These are phyloP conservation scores for Caenorhabditis doughertyi DNA, from an alignment of 2,888 invertebrate species.

Conservation along the genomic window DNA sequence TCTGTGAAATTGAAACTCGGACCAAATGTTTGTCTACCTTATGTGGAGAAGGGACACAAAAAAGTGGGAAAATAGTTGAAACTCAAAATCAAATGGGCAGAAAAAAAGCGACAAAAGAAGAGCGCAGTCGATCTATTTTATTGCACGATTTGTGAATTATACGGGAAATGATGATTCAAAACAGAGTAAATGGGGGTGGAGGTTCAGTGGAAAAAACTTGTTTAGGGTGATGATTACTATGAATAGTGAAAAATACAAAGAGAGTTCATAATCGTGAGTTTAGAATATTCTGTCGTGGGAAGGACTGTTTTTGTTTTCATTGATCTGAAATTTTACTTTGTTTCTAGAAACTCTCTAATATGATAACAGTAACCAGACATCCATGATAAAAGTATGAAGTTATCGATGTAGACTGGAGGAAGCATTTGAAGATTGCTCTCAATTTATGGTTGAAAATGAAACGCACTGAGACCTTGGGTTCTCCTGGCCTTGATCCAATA, in stretches of 20 bases:
- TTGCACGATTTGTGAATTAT: slow-evolving; percentile 51
- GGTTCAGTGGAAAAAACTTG: slow-evolving; percentile 30
- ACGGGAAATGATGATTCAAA: slow-evolving; percentile 49
- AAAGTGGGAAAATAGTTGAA: not conserved
- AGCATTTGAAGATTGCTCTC: no score
- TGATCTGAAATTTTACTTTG: no score
- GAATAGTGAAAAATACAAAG: not conserved
- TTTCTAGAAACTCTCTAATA: no score
- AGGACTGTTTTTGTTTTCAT: no score
- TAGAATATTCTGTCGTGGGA: not conserved
- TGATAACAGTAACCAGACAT: no score
- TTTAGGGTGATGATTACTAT: slow-evolving; percentile 21
- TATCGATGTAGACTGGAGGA: no score
- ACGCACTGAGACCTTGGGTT: no score
- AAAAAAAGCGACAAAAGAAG: not conserved
- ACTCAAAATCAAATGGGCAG: not conserved
- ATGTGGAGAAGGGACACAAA: not conserved
- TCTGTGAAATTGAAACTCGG: not conserved
- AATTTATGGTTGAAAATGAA: no score
- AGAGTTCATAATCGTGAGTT: no score
- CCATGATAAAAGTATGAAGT: no score
- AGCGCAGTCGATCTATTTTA: slow-evolving; percentile 32
- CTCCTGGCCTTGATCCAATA: no score
- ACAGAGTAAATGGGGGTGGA: slow-evolving; percentile 31
- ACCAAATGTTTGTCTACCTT: slow-evolving; percentile 38